phyloP scores from a whole-genome alignment of 2,113 vertebrate species.

The Hippocampus comes region DNA sequence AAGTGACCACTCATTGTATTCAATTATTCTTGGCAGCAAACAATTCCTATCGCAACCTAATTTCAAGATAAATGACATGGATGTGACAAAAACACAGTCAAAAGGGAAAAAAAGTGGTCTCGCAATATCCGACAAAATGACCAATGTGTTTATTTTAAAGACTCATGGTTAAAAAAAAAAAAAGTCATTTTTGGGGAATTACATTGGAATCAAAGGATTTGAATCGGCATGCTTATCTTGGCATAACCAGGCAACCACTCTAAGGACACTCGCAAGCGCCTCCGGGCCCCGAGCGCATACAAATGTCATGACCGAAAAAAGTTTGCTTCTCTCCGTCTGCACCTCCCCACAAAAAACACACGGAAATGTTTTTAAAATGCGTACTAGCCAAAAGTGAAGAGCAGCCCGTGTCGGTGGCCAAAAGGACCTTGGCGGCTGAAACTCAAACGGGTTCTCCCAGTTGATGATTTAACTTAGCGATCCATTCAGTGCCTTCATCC shows the following conservation, averaged over 20 bases:
- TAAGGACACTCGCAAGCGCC: constrained; percentile 7
- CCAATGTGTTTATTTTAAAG: too few relatives aligned
- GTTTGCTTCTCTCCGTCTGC: background rate
- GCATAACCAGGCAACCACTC: constrained; percentile 4
- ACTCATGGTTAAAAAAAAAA: constrained; percentile 10
- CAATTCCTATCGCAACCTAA: background rate
- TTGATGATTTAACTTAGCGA: constrained; percentile 70
- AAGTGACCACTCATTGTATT: background rate
- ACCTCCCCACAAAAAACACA: background rate
- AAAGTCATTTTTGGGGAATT: constrained; percentile 25
- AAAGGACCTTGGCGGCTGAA: constrained; percentile 33
- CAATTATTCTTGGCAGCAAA: background rate
- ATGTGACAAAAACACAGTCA: too few relatives aligned
- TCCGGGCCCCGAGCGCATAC: background rate
- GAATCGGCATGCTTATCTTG: constrained; percentile 23
- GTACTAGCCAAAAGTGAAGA: background rate
- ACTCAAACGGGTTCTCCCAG: constrained; percentile 46
- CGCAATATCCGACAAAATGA: too few relatives aligned
- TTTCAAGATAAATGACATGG: background rate
- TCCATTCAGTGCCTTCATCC: constrained; percentile 67
- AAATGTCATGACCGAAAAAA: background rate
- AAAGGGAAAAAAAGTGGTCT: too few relatives aligned
- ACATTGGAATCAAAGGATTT: constrained; percentile 46
- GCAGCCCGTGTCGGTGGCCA: background rate
- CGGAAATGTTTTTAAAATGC: background rate